A percentile compares a stretch with the other conserved stretches of the same genome.
These are phyloP conservation scores for Callionymus lyra DNA, from an alignment of 2,113 vertebrate genomes.

Conservation along the genomic window DNA sequence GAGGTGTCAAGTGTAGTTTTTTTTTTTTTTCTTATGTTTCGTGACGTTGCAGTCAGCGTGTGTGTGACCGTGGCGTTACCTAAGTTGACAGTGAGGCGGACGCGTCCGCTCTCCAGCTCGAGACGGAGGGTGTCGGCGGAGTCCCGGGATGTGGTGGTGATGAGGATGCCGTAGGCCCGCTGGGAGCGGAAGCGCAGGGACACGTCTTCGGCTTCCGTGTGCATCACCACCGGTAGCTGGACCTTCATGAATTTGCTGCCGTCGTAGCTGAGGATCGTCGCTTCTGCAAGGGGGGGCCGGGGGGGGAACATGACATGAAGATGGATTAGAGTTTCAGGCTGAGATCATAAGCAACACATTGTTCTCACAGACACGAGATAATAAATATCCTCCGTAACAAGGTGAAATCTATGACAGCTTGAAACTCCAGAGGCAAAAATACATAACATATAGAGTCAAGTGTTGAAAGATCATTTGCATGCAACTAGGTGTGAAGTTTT, in stretches of 20 bases:
- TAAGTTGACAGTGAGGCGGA: slow-evolving; percentile 96
- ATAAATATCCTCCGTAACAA: too few species aligned
- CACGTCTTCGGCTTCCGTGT: slow-evolving; percentile 93
- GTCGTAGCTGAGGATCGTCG: slow-evolving; percentile 91
- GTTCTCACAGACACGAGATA: too few species aligned
- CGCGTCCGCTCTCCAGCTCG: slow-evolving; percentile 86
- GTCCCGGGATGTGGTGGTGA: slow-evolving; percentile 94
- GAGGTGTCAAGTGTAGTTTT: slow-evolving; percentile 9
- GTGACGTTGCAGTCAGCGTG: slow-evolving; percentile 15
- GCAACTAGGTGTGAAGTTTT: too few species aligned
- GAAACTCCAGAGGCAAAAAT: too few species aligned
- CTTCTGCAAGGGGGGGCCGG: slow-evolving; percentile 81
- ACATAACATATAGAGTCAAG: too few species aligned
- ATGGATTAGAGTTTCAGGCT: too few species aligned
- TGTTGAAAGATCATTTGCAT: too few species aligned
- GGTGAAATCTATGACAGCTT: too few species aligned
- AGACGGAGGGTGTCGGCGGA: slow-evolving; percentile 90
- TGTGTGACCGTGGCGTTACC: slow-evolving; percentile 69
- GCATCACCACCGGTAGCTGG: slow-evolving; percentile 92
- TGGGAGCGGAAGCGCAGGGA: slow-evolving; percentile 90
- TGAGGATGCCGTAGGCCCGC: slow-evolving; percentile 87
- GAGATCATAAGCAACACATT: too few species aligned
- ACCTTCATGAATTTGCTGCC: slow-evolving; percentile 99
- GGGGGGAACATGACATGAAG: too few species aligned
- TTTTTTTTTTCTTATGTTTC: slow-evolving; percentile 4